Base-by-base conservation (phyloP, 2,113 vertebrate genomes). In the Saguinus imperator region DNA sequence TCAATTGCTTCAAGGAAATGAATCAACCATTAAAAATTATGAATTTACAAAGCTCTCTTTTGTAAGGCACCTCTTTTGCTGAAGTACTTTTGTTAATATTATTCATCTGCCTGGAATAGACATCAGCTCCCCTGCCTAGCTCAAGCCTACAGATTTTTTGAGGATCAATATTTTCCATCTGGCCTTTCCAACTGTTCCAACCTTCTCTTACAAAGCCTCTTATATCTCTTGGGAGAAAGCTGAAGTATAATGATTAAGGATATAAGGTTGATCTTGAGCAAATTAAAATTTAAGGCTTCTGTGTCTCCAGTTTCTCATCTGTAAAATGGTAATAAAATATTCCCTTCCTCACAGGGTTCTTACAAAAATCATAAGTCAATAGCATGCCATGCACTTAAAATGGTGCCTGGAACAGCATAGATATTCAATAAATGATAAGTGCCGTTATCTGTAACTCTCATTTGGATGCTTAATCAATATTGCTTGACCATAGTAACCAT, bases 211-310 rank as follows among this genome's bases (percentile, higher is more conserved):
- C 48, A 89, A 66, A 77, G 1, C 7, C 4, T 82, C n/a, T 86
- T 72, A 27, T 40, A 52, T 57, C 5, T 94, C 70, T 79, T 92
- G 12, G 55, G 25, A 84, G 55, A 14, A 89, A 90, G n/a, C 8
- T 72, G 14, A 94, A 84, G 7, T 45, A 81, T 50, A 96, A 75
- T 52, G 70, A 10, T 68, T 89, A 84, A 35, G 77, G 57, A 80
- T 50, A 80, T 40, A 84, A 94, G 6, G 45, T 40, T 87, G 43
- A 64, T 64, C 57, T 87, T 80, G 25, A 86, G 27, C n/a, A 94
- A 92, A 94, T 75, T 92, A 77, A 77, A 77, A 91, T 82, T 90
- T 66, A 91, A 95, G 70, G 16, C 87, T 90, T 87, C 27, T 80
- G 8, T 81, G 20, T 12, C 48, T 84, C 79, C 13, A 29, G 11